Conservation (phyloP, 1,140 invertebrate species). For the Brachionus angularis region DNA sequence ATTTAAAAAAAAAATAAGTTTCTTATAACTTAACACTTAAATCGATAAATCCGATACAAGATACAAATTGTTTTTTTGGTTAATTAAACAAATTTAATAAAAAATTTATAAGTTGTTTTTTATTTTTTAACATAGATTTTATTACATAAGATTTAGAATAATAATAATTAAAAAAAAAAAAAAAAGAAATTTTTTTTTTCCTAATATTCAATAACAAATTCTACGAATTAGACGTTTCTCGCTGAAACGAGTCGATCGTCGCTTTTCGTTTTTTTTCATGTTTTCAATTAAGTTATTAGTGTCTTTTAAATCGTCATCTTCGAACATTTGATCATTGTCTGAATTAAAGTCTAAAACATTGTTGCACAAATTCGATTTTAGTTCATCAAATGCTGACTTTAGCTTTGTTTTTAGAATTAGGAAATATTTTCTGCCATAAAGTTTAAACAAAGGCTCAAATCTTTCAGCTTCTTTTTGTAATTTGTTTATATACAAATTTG, state of each 20-base stretch:
- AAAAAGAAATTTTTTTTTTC: background rate
- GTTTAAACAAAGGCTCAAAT: background rate
- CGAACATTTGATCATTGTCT: slow-evolving; percentile 9
- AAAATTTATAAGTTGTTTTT: too few species aligned
- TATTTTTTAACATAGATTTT: too few species aligned
- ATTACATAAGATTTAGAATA: too few species aligned
- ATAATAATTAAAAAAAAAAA: background rate
- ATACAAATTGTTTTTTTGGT: too few species aligned
- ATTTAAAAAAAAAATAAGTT: too few species aligned
- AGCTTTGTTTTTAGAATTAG: background rate
- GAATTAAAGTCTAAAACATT: slow-evolving; percentile 18
- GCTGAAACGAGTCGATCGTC: slow-evolving; percentile 6
- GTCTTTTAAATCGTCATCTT: background rate
- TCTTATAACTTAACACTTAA: too few species aligned
- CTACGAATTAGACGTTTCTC: slow-evolving; percentile 31
- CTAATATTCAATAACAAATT: slow-evolving; percentile 11
- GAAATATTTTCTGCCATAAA: slow-evolving; percentile 4
- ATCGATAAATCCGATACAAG: too few species aligned
- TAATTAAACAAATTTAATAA: too few species aligned
- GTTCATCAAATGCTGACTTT: background rate
- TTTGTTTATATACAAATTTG: slow-evolving; percentile 16
- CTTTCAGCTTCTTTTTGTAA: background rate
- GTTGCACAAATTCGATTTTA: slow-evolving; percentile 12
- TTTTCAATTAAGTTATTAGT: slow-evolving; percentile 28
- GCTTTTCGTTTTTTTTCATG: slow-evolving; percentile 16